Evolutionary conservation across 1,140 invertebrate genomes (phyloP).

Genomic region (Polypedilum vanderplanki): DNA sequence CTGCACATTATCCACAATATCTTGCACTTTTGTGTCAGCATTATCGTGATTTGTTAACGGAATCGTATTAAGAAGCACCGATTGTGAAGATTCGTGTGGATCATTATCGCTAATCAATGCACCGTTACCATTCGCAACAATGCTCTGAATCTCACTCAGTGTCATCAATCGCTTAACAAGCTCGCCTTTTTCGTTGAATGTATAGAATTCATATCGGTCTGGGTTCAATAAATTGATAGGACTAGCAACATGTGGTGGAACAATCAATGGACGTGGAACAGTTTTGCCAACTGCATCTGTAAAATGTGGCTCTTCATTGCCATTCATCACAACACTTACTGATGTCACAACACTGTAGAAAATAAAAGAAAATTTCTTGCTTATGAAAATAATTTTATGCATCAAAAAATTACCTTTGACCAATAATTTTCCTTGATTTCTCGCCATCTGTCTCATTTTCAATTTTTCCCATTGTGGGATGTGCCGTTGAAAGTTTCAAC

Average conservation of each 20-base stretch:
- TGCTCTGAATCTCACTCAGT: conserved; percentile 70
- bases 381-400: not conserved
- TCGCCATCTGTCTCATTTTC: conserved; percentile 33
- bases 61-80: conserved; percentile 43
- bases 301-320: conserved; percentile 49
- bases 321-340: conserved; percentile 54
- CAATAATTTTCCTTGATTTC: conserved; percentile 37
- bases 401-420: conserved; percentile 35
- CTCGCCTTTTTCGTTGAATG: conserved; percentile 72
- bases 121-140: conserved; percentile 68
- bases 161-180: conserved; percentile 75
- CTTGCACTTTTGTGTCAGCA: conserved; percentile 62
- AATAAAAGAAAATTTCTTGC: conserved; percentile 29
- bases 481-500: conserved; percentile 22
- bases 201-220: conserved; percentile 77
- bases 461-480: not conserved
- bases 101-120: conserved; percentile 40
- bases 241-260: conserved; percentile 56
- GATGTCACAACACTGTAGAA: conserved; percentile 52
- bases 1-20: conserved; percentile 71
- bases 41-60: conserved; percentile 45
- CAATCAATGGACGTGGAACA: conserved; percentile 48
- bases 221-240: conserved; percentile 67
- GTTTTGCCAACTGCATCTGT: conserved; percentile 57
- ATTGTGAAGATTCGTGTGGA: conserved; percentile 43